A percentile compares a stretch with the other conserved stretches of the same genome.
Evolutionary conservation across 37 sponge, comb jelly and placozoan genomes (phyloP).

Genomic region (Halichondria panicea): DNA sequence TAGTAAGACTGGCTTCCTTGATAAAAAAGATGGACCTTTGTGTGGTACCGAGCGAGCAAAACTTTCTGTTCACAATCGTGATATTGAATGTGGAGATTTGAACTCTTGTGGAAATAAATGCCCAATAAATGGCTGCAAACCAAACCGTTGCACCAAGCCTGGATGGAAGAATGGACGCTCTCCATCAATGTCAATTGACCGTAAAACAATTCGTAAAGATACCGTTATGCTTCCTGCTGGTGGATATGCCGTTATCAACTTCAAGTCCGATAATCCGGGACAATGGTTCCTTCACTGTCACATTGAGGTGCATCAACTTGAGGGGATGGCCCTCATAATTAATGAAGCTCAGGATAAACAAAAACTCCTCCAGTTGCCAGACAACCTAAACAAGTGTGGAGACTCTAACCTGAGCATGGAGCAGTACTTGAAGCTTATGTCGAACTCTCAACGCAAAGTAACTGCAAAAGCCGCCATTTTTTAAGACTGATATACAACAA

Average conservation of each 20-base stretch:
- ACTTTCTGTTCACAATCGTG: slow-evolving; percentile 4
- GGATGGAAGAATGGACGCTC: slow-evolving; percentile 11
- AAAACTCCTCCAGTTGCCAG: neutral
- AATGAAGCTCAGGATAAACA: slow-evolving; percentile 27
- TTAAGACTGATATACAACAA: no score
- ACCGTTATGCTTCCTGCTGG: slow-evolving; percentile 76
- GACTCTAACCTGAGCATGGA: neutral
- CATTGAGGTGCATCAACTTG: slow-evolving; percentile 66
- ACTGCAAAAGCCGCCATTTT: no score
- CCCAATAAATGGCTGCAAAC: neutral
- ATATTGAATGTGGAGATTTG: slow-evolving; percentile 24
- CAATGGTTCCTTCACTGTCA: slow-evolving; percentile 85
- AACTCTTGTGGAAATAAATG: no score
- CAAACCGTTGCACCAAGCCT: slow-evolving; percentile 1
- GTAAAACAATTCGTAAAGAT: slow-evolving; percentile 50
- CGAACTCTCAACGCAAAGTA: no score
- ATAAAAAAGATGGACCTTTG: neutral
- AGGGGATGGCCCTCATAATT: slow-evolving; percentile 65
- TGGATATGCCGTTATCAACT: slow-evolving; percentile 65
- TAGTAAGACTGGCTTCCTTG: slow-evolving; percentile 2
- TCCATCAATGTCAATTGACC: neutral
- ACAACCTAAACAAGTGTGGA: slow-evolving; percentile 2
- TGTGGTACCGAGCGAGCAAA: no score
- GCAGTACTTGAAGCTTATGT: no score
- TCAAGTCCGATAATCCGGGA: slow-evolving; percentile 70